Evolutionary conservation across 1,140 invertebrate genomes (phyloP).

Genomic region (Maniola jurtina): DNA sequence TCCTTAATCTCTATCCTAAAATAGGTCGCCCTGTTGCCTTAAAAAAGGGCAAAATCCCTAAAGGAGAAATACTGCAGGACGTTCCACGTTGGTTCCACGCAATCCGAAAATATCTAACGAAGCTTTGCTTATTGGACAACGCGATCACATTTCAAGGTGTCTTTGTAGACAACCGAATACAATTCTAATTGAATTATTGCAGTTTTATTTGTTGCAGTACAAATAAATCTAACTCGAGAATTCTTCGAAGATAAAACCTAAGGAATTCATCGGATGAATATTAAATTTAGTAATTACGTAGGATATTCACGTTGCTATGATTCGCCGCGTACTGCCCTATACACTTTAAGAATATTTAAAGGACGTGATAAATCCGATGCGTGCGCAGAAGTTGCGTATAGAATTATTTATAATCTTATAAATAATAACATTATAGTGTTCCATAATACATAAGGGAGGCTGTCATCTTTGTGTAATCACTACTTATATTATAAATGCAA

Average conservation of each 20-base stretch:
- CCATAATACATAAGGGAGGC: conserved; percentile 36
- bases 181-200: too few species aligned
- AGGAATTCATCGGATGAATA: conserved; percentile 44
- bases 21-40: too few species aligned
- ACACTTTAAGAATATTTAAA: conserved; percentile 53
- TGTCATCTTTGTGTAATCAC: conserved; percentile 28
- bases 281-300: conserved; percentile 30
- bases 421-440: conserved; percentile 35
- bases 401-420: conserved; percentile 50
- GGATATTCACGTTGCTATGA: conserved; percentile 48
- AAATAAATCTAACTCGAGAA: conserved; percentile 6
- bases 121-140: too few species aligned
- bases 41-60: too few species aligned
- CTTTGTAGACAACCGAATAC: too few species aligned
- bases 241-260: conserved; percentile 21
- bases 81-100: too few species aligned
- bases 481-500: too few species aligned
- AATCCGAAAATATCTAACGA: too few species aligned
- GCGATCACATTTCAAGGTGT: too few species aligned
- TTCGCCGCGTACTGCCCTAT: conserved; percentile 41
- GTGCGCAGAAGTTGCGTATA: conserved; percentile 35
- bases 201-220: too few species aligned
- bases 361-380: conserved; percentile 37
- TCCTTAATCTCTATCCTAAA: too few species aligned
- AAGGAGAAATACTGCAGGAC: too few species aligned